Evolutionary conservation across 2,888 invertebrate species (phyloP).

Genomic region (Chironomus tentans): DNA sequence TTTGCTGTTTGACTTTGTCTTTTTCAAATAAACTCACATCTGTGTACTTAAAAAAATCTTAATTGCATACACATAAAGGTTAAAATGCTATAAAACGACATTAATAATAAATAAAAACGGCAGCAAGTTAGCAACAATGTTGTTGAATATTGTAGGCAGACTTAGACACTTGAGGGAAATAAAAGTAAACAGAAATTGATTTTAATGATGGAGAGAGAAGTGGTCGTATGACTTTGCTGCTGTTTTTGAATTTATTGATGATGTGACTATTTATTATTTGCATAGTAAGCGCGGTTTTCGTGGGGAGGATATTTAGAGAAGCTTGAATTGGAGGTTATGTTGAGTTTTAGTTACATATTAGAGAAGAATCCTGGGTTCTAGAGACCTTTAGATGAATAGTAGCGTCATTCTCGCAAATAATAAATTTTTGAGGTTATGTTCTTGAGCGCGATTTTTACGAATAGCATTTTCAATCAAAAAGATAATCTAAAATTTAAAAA

Average conservation of each 20-base stretch:
- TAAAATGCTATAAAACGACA: slow-evolving; percentile 8
- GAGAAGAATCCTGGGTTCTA: no score
- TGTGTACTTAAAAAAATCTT: neutral
- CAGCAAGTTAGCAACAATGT: slow-evolving; percentile 6
- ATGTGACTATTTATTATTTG: neutral
- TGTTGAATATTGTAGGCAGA: neutral
- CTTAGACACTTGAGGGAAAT: neutral
- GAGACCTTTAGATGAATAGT: no score
- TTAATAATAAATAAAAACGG: neutral
- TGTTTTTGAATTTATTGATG: neutral
- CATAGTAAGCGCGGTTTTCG: no score
- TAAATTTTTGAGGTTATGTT: no score
- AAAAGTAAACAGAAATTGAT: neutral
- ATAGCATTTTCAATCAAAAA: no score
- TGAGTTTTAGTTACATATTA: no score
- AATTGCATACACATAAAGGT: slow-evolving; percentile 16
- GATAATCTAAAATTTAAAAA: no score
- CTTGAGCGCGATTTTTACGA: no score
- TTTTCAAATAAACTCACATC: neutral
- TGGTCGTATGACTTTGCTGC: neutral
- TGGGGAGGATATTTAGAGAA: no score
- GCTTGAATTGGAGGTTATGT: no score
- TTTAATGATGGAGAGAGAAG: neutral
- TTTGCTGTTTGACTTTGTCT: neutral
- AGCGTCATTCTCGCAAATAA: no score